Base-by-base conservation (phyloP, 2,113 vertebrate species). In the Oenanthe melanoleuca region DNA sequence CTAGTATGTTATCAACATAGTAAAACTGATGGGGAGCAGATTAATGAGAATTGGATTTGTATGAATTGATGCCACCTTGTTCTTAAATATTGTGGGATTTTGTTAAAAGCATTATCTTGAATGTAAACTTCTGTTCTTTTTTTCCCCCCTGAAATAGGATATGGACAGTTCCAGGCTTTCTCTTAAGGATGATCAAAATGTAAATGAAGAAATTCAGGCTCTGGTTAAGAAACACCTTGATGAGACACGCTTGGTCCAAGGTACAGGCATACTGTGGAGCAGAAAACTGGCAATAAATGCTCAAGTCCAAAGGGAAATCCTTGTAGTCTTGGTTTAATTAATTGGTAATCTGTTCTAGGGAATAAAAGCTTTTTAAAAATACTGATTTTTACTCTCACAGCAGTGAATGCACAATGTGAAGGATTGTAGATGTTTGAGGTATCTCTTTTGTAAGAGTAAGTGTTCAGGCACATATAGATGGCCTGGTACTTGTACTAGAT, bases 121-220 rank as follows among this genome's bases (percentile, higher is more conserved):
- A n/a, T 65, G n/a, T 17, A 6, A 17, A 22, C 11, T 69, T 57
- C 1, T 21, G 0, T 28, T 29, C 2, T 52, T 26, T 60, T 37
- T 44, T 28, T 22, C 4, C 14, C 25, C 18, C 26, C 16, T 53
- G 28, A 80, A 72, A 93, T 40, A 98, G 98, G 98, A 98, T 94
- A 92, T 98, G 74, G 98, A 98, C 23, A 97, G 40, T 93, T 97
- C 98, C 86, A 97, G 97, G 53, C 97, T 98, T 92, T 97, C 97
- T 80, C 97, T 98, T 65, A 97, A 96, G 78, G 98, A 98, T 95
- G 98, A 98, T 95, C 96, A 98, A 86, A 95, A 89, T 52, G 94
- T 98, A 92, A 98, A 98, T 95, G 98, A 98, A 92, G 97, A 97
- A 95, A 98, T 98, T 79, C 98, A 98, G 73, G 97, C 97, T 88